A percentile compares a stretch with the other conserved stretches of the same genome.
These are phyloP conservation scores for Buteo buteo DNA, from an alignment of 2,113 vertebrate species.

Conservation along the genomic window DNA sequence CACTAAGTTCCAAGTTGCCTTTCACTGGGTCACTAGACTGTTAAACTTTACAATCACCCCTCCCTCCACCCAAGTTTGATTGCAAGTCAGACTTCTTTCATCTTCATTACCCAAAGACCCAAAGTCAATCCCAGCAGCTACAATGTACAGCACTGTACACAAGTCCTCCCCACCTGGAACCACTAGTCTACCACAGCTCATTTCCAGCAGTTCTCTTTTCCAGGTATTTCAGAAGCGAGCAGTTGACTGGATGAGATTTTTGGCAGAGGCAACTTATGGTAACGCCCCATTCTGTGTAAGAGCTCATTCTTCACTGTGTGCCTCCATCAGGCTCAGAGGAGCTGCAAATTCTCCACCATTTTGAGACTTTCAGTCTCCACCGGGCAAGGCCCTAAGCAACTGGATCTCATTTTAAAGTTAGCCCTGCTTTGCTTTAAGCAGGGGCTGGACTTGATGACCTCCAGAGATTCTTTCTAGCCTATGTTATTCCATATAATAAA, in stretches of 20 bases:
- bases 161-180: background rate
- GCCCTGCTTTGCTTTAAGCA: background rate
- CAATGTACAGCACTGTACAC: background rate
- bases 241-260: background rate
- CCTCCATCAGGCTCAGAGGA: background rate
- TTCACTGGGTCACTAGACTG: background rate
- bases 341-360: background rate
- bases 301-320: background rate
- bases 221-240: background rate
- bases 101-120: accelerated
- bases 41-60: background rate
- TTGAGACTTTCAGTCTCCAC: background rate
- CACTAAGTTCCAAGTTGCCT: background rate
- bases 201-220: background rate
- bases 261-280: background rate
- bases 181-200: background rate
- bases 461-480: background rate
- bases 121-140: background rate
- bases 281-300: background rate
- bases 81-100: background rate
- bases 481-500: background rate
- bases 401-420: background rate
- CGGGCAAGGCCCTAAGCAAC: background rate
- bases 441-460: background rate
- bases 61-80: background rate